Evolutionary conservation across 2,113 vertebrate genomes (phyloP).

Genomic region (Dipodomys merriami): DNA sequence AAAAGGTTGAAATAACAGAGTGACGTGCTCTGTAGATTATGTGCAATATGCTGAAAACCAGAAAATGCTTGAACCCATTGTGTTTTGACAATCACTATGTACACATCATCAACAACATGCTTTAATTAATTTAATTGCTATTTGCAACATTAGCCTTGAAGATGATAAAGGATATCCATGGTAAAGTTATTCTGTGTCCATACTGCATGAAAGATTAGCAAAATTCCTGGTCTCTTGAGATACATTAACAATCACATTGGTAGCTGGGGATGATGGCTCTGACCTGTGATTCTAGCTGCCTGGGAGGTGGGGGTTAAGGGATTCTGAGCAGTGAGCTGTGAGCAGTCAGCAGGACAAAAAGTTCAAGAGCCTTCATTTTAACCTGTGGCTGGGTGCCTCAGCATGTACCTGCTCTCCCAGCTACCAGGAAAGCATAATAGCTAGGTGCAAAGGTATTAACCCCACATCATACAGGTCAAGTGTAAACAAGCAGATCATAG

Average conservation of each 20-base stretch:
- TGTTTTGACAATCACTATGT: not conserved
- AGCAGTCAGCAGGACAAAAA: too few relatives aligned
- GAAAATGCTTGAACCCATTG: not conserved
- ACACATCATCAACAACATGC: not conserved
- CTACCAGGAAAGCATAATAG: too few relatives aligned
- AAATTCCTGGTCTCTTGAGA: constrained; percentile 7
- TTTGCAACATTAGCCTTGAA: constrained; percentile 1
- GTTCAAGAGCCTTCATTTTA: too few relatives aligned
- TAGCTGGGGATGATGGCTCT: not conserved
- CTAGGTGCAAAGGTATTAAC: too few relatives aligned
- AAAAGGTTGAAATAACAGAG: not conserved
- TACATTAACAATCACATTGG: not conserved
- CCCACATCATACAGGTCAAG: too few relatives aligned
- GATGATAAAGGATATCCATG: not conserved
- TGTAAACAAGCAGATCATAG: too few relatives aligned
- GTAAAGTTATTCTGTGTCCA: not conserved
- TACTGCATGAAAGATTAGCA: not conserved
- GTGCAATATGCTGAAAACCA: not conserved
- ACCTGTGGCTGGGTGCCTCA: too few relatives aligned
- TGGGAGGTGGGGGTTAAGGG: too few relatives aligned
- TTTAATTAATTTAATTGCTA: constrained; percentile 13
- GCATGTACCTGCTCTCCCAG: too few relatives aligned
- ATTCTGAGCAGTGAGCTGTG: too few relatives aligned
- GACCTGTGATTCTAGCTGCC: not conserved
- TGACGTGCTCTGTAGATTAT: not conserved